These are phyloP conservation scores for Dichetophora obliterata DNA, from an alignment of 2,888 invertebrate species.

Conservation along the genomic window DNA sequence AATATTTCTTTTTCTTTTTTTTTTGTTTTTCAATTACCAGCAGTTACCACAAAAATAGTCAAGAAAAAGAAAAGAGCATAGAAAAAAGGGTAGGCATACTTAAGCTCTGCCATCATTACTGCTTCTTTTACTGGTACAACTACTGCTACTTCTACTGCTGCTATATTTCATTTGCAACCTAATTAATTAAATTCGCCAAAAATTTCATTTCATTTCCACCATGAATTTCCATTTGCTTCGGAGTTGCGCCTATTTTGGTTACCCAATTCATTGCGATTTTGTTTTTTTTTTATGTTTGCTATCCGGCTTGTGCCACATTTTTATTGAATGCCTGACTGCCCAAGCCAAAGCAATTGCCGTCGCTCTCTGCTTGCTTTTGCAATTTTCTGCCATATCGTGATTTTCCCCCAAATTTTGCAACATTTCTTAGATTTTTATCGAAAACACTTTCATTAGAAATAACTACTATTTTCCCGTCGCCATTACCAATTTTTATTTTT, in stretches of 20 bases:
- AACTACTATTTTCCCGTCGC: constrained; percentile 51
- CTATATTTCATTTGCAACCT: constrained; percentile 46
- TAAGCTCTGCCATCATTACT: not conserved
- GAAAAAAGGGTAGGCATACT: not conserved
- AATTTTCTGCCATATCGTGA: constrained; percentile 3
- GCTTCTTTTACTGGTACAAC: not conserved
- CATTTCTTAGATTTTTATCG: constrained; percentile 56
- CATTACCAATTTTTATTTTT: not conserved
- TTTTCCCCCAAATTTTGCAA: constrained; percentile 8
- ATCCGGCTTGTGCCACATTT: not conserved
- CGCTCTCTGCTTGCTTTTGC: not conserved
- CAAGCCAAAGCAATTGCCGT: no score
- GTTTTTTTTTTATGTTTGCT: constrained; percentile 29
- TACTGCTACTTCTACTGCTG: not conserved
- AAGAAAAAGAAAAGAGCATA: not conserved
- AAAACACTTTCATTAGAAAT: constrained; percentile 60
- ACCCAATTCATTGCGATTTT: constrained; percentile 22
- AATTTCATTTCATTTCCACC: constrained; percentile 29
- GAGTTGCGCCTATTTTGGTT: constrained; percentile 34
- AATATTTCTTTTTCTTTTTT: not conserved
- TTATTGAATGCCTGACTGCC: not conserved
- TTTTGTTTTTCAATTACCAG: not conserved
- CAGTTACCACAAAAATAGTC: not conserved
- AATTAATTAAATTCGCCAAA: constrained; percentile 52
- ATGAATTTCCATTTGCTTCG: constrained; percentile 31